Percentiles rank a stretch among this genome's conserved stretches.
Evolutionary conservation across 2,113 vertebrate genomes (phyloP).

Genomic region (Apteryx mantelli): DNA sequence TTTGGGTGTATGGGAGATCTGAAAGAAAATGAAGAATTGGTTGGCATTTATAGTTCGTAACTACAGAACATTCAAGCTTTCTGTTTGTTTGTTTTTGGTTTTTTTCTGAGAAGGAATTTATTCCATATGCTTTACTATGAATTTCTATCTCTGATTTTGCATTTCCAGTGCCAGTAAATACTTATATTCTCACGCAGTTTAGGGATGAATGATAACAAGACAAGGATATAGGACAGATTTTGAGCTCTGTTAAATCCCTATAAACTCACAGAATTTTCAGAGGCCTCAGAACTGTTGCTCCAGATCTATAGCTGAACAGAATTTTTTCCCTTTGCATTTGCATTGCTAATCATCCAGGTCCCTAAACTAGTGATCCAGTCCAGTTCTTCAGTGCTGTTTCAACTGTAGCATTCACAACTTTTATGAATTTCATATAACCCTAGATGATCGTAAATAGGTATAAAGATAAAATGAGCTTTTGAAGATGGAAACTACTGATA

Average conservation of each 20-base stretch:
- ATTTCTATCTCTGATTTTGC: background rate
- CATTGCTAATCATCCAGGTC: background rate
- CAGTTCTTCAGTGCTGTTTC: background rate
- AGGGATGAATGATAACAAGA: background rate
- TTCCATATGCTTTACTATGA: background rate
- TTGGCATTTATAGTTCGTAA: background rate
- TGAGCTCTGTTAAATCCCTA: background rate
- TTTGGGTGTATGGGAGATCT: background rate
- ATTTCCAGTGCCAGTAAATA: background rate
- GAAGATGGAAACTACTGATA: background rate
- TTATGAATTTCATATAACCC: background rate
- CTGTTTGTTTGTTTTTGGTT: background rate
- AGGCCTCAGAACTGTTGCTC: background rate
- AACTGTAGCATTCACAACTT: background rate
- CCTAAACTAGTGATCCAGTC: background rate
- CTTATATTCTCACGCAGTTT: background rate
- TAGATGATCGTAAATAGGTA: background rate
- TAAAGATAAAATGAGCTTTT: background rate
- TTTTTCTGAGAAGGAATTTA: background rate
- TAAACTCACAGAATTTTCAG: background rate
- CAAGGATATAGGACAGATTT: background rate
- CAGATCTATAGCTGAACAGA: background rate
- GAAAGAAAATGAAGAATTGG: background rate
- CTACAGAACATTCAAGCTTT: background rate
- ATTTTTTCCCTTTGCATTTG: background rate